Evolutionary conservation across 1,140 invertebrate genomes (phyloP), one percentile per base, ranked within the genome.

Genomic region (Stenopsyche tienmushanensis): DNA sequence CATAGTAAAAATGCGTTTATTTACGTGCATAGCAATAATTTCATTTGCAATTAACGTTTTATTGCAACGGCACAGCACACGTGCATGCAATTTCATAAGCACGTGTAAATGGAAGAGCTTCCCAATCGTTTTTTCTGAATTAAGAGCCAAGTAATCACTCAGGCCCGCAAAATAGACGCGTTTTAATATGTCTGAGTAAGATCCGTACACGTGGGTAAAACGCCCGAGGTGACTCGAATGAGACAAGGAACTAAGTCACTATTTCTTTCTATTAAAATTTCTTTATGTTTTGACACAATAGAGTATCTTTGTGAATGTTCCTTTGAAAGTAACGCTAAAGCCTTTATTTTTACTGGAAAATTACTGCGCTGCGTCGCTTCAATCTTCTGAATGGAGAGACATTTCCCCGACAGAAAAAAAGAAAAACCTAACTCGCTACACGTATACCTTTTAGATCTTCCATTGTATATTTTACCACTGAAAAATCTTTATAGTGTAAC

Each of bases 281-380:
- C 54, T 57, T 57, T 57, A 57, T 57, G 39, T 57, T 57, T 18
- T 21, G 54, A 39, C 54, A 57, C 54, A 57, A 57, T 53, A 53
- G 50, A 55, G 54, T 21, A 57, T 57, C 34, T 57, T 20, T 20
- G 39, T 29, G 54, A 42, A 24, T 39, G 54, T 15, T 57, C 54
- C 54, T 57, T 57, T 57, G 54, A 57, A 39, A 57, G 54, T 57
- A 42, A 21, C 17, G 54, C 54, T 57, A 57, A 57, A 57, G 54
- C 54, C 54, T 57, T 57, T 57, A 57, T 57, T 57, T 57, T 57
- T 57, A 57, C 54, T 57, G 54, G 54, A 57, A 57, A 57, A 57
- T 57, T 57, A 57, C 54, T 57, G 34, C 54, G 54, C 54, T 57
- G 47, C 54, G 34, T 57, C 54, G 54, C 54, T 57, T 57, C 54